Percentiles rank a stretch among this genome's conserved stretches.
These are phyloP conservation scores for Trematomus bernacchii DNA, from an alignment of 2,797 vertebrate species.

Conservation along the genomic window DNA sequence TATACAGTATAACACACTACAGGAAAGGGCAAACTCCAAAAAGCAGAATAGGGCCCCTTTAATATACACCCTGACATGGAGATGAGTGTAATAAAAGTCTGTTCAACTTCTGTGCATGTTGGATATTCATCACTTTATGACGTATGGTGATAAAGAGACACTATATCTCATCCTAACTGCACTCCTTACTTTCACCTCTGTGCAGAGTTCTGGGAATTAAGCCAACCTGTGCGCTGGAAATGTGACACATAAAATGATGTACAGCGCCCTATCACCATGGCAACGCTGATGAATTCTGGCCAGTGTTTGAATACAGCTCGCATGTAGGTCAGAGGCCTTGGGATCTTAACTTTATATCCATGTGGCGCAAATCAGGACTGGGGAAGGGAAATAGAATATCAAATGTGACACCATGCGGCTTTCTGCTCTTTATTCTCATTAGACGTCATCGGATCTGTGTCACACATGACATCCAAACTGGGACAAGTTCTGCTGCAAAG, in stretches of 20 bases:
- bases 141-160: conserved; percentile 5
- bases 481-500: conserved; percentile 15
- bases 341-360: conserved; percentile 27
- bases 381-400: conserved; percentile 23
- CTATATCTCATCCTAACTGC: conserved; percentile 24
- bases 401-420: conserved; percentile 40
- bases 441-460: conserved; percentile 44
- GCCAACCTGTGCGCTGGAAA: conserved; percentile 41
- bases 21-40: no score
- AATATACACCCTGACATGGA: neutral
- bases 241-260: conserved; percentile 46
- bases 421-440: conserved; percentile 60
- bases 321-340: conserved; percentile 66
- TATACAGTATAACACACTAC: no score
- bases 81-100: neutral
- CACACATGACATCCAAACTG: conserved; percentile 33
- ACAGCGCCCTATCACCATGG: conserved; percentile 45
- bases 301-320: conserved; percentile 50
- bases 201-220: conserved; percentile 38
- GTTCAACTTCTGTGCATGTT: neutral
- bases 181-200: conserved; percentile 32
- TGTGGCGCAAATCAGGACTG: conserved; percentile 25
- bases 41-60: no score
- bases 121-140: neutral
- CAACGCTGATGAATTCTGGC: conserved; percentile 52